Base-by-base conservation (phyloP, 2,888 invertebrate species). In the Himalopsyche anomala region DNA sequence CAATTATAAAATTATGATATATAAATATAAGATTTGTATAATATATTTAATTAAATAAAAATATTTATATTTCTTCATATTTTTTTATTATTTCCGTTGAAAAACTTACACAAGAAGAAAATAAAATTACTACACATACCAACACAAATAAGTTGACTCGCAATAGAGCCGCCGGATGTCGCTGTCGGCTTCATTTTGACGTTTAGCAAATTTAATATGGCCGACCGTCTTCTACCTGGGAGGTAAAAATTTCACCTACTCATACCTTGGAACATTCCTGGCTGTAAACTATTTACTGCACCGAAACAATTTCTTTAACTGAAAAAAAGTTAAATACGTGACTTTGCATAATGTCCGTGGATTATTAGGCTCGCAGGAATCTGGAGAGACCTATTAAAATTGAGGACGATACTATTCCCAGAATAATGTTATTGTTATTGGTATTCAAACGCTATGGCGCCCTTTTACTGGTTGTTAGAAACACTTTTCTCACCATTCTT, bases 361-460 rank as follows among this genome's bases (percentile, higher is more conserved):
- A 62, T 62, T 62, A 62, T 62, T 19, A 62, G 62, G 8, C 62
- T 4, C 8, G 9, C 62, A 62, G 62, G 62, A 62, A 62, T 62
- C 19, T 28, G 19, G 9, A 19, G 62, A n/a, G 62, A 62, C 19
- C 9, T 62, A 62, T 62, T 62, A 19, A n/a, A 62, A 15, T 62
- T n/a, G 62, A 19, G 62, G 19, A 62, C 8, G 19, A 19, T 28
- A 19, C n/a, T 62, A 62, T 62, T 62, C 62, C 62, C 19, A 28
- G 62, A 62, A 62, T 62, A 62, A 62, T 62, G n/a, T 19, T 19
- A 62, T 62, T 62, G 56, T 62, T 62, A 62, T 62, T 62, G 62
- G 62, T 62, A 19, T 19, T 62, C 28, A 62, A 62, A 1, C n/a
- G 56, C 56, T n/a, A 9, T 56, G 56, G 56, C 56, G 19, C 62